Conservation (phyloP, 53 echinoderm and acorn worm genomes). For the Arbacia lixula region DNA sequence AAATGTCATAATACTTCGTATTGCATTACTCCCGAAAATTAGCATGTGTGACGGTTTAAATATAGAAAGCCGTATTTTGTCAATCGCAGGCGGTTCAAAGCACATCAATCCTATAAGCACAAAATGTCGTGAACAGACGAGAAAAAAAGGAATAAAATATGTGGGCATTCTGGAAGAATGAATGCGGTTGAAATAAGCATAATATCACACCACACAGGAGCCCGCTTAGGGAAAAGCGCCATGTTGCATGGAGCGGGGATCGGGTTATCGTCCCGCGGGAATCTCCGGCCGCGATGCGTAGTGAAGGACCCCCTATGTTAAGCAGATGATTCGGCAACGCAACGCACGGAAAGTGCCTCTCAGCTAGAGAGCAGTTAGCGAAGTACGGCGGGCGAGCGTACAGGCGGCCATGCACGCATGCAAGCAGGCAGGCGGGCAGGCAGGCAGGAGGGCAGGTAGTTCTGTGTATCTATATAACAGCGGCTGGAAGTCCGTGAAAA, state of each 20-base stretch:
- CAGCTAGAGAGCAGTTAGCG: no score
- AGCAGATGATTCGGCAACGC: conserved; percentile 20
- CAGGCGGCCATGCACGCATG: background rate
- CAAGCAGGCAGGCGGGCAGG: background rate
- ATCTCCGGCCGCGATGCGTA: conserved; percentile 23
- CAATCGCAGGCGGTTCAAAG: conserved; percentile 1
- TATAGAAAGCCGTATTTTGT: no score
- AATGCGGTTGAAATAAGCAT: conserved; percentile 30
- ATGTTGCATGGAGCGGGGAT: conserved; percentile 42
- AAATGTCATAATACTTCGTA: no score
- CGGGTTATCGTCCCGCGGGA: conserved; percentile 48
- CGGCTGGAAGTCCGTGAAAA: no score
- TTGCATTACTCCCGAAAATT: no score
- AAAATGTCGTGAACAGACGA: background rate
- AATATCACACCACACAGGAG: conserved; percentile 12
- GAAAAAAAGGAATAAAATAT: conserved; percentile 39
- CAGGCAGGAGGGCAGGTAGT: background rate
- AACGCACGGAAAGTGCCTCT: background rate
- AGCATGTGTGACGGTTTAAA: no score
- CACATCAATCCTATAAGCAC: background rate
- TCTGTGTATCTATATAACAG: no score
- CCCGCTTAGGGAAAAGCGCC: conserved; percentile 35
- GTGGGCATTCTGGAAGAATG: conserved; percentile 43
- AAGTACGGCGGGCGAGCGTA: no score
- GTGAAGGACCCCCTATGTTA: conserved; percentile 39